Conservation (phyloP, 2,113 vertebrate species). For the Cromileptes altivelis region DNA sequence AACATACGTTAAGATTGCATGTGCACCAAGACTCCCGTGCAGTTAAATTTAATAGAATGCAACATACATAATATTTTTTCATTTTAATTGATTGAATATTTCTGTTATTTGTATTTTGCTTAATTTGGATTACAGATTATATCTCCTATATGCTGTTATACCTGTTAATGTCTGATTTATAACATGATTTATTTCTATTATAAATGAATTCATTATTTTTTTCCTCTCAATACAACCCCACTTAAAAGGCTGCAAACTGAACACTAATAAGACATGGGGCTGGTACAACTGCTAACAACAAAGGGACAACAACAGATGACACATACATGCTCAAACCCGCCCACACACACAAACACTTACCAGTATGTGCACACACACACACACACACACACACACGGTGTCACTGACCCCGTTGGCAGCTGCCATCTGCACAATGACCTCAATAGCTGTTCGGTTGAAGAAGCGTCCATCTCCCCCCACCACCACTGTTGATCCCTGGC, state of each 20-base stretch:
- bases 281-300: neutral
- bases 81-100: neutral
- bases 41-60: neutral
- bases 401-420: slow-evolving; percentile 98
- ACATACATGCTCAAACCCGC: slow-evolving; percentile 4
- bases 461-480: slow-evolving; percentile 97
- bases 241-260: neutral
- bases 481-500: slow-evolving; percentile 94
- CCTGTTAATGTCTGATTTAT: neutral
- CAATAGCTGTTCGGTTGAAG: slow-evolving; percentile 92
- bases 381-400: slow-evolving; percentile 47
- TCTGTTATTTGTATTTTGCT: neutral
- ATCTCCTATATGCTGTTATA: neutral
- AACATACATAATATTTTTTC: neutral
- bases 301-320: slow-evolving; percentile 15
- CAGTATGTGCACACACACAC: slow-evolving; percentile 37
- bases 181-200: neutral
- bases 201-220: neutral
- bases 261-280: neutral
- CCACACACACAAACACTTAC: slow-evolving; percentile 8
- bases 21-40: too few species aligned
- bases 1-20: too few species aligned
- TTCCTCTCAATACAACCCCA: neutral
- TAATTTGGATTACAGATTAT: neutral
- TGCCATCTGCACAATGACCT: slow-evolving; percentile 96